phyloP scores from a whole-genome alignment of 2,113 vertebrate genomes.

The Hylia prasina region DNA sequence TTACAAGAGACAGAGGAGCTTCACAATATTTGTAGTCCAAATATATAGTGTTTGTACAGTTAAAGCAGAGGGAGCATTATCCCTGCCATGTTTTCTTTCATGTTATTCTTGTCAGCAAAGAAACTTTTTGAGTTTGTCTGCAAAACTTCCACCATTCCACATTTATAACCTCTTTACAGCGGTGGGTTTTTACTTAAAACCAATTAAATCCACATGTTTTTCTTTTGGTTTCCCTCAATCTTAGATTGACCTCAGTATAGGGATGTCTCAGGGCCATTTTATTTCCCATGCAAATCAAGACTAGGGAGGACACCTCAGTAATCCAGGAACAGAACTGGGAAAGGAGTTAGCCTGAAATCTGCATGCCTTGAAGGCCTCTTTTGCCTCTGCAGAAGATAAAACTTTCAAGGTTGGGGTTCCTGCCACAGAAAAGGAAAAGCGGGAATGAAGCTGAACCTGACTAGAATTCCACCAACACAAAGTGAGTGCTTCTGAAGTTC shows the following conservation, averaged over 20 bases:
- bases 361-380: not conserved
- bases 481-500: not conserved
- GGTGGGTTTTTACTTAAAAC: not conserved
- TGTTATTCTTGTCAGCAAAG: not conserved
- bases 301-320: not conserved
- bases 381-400: not conserved
- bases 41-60: not conserved
- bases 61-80: not conserved
- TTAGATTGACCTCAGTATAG: not conserved
- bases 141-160: not conserved
- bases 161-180: not conserved
- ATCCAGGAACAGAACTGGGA: not conserved
- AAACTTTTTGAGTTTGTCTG: not conserved
- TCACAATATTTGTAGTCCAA: not conserved
- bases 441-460: not conserved
- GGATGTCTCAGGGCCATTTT: not conserved
- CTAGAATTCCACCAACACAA: not conserved
- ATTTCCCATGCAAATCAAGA: not conserved
- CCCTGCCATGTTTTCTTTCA: not conserved
- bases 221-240: not conserved
- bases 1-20: not conserved
- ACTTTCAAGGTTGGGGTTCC: not conserved
- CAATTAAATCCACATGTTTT: not conserved
- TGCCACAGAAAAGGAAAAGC: not conserved
- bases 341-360: not conserved